Evolutionary conservation across 1,140 invertebrate genomes (phyloP).

Genomic region (Drosophila saltans): DNA sequence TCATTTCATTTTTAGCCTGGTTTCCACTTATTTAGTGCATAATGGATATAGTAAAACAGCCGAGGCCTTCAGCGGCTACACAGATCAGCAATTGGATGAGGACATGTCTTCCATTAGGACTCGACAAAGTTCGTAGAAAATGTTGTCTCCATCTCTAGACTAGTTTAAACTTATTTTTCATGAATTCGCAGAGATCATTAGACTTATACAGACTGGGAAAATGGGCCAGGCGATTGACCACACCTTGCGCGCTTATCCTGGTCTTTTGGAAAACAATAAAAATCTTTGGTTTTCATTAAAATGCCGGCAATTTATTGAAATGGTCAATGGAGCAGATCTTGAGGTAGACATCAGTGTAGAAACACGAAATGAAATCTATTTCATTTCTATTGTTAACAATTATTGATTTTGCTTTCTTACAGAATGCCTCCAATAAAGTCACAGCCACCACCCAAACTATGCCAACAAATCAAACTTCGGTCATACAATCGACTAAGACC

Average conservation of each 20-base stretch:
- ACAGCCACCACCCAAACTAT: conserved; percentile 77
- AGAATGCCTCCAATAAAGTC: conserved; percentile 74
- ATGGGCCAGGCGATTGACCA: conserved; percentile 97
- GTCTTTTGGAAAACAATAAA: conserved; percentile 93
- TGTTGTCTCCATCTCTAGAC: conserved; percentile 14
- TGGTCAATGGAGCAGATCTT: conserved; percentile 93
- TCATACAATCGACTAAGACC: conserved; percentile 89
- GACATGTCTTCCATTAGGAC: conserved; percentile 98
- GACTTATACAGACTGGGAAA: conserved; percentile 94
- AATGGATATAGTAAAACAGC: conserved; percentile 98
- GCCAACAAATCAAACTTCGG: conserved; percentile 86
- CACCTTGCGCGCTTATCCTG: conserved; percentile 94
- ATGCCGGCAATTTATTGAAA: conserved; percentile 98
- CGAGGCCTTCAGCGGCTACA: conserved; percentile 96
- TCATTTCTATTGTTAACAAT: too few species aligned
- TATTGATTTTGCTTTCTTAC: not conserved
- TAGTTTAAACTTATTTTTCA: conserved; percentile 40
- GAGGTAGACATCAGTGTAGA: conserved; percentile 80
- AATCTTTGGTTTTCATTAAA: conserved; percentile 97
- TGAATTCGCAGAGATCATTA: conserved; percentile 91
- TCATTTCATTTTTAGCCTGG: conserved; percentile 88
- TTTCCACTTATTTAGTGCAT: conserved; percentile 98
- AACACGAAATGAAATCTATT: not conserved
- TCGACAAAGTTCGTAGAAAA: conserved; percentile 93
- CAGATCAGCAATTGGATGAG: conserved; percentile 95